Evolutionary conservation across 2,888 invertebrate genomes (phyloP).

Genomic region (Drosophila subsilvestris): DNA sequence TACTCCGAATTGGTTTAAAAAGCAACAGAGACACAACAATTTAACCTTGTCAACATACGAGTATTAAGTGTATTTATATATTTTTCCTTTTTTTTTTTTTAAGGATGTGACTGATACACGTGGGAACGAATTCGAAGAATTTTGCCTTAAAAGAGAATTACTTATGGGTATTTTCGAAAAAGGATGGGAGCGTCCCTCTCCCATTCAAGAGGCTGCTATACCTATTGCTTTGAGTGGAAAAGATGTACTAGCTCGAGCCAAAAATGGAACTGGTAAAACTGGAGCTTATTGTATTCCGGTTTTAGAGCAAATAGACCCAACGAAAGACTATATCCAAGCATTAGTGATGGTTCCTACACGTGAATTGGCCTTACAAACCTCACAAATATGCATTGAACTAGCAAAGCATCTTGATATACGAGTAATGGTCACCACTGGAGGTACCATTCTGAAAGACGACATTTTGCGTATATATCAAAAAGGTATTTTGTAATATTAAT

Average conservation of each 20-base stretch:
- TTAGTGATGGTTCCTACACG: conserved; percentile 99
- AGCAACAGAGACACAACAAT: too few relatives aligned
- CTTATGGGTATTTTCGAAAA: conserved; percentile 99
- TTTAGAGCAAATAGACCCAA: conserved; percentile 96
- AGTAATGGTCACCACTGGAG: conserved; percentile 99
- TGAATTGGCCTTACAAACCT: conserved; percentile 99
- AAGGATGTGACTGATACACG: conserved; percentile 99
- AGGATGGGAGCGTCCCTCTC: conserved; percentile 99
- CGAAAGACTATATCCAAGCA: conserved; percentile 97
- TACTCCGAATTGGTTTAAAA: too few relatives aligned
- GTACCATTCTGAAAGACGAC: conserved; percentile 98
- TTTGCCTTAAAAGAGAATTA: conserved; percentile 97
- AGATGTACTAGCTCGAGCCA: conserved; percentile 98
- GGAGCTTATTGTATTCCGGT: conserved; percentile 99
- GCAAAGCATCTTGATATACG: conserved; percentile 98
- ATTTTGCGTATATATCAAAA: conserved; percentile 99
- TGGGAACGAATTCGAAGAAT: conserved; percentile 99
- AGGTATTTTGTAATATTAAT: conserved; percentile 86
- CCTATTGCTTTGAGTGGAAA: conserved; percentile 98
- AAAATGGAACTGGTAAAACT: conserved; percentile 99
- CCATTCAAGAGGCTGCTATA: conserved; percentile 99
- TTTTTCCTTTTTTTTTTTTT: conserved; percentile 32
- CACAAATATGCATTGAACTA: conserved; percentile 99
- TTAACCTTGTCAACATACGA: too few relatives aligned
- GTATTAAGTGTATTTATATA: not conserved